Conservation (phyloP, 2,797 vertebrate species). For the Ptychobarbus kaznakovi region DNA sequence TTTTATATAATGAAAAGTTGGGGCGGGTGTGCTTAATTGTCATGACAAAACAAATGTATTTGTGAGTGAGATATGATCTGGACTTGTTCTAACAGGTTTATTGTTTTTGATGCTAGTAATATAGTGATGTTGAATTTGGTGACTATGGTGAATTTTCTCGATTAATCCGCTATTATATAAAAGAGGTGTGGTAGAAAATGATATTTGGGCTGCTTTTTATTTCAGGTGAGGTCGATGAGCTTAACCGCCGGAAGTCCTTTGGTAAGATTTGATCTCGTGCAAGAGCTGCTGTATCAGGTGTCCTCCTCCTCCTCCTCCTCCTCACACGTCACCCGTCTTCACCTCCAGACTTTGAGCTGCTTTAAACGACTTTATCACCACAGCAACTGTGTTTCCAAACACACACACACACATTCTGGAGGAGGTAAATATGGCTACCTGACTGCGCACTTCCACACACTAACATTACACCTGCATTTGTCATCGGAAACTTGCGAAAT, state of each 20-base stretch:
- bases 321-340: slow-evolving; percentile 34
- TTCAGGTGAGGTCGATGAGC: neutral
- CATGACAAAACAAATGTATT: neutral
- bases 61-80: neutral
- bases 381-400: slow-evolving; percentile 61
- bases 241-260: neutral
- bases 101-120: neutral
- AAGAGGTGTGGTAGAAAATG: neutral
- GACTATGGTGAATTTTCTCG: neutral
- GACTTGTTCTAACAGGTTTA: neutral
- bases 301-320: no score
- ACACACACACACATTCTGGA: slow-evolving; percentile 24
- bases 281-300: neutral
- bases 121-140: neutral
- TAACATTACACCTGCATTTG: neutral
- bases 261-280: neutral
- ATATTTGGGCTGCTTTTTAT: neutral
- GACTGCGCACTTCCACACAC: slow-evolving; percentile 64
- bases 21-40: neutral
- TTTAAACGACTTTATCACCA: slow-evolving; percentile 66
- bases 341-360: slow-evolving; percentile 66
- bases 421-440: slow-evolving; percentile 67
- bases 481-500: slow-evolving; percentile 12
- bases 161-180: neutral
- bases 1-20: neutral